Evolutionary conservation across 2,888 invertebrate genomes (phyloP).

Genomic region (Aporophyla lueneburgensis): DNA sequence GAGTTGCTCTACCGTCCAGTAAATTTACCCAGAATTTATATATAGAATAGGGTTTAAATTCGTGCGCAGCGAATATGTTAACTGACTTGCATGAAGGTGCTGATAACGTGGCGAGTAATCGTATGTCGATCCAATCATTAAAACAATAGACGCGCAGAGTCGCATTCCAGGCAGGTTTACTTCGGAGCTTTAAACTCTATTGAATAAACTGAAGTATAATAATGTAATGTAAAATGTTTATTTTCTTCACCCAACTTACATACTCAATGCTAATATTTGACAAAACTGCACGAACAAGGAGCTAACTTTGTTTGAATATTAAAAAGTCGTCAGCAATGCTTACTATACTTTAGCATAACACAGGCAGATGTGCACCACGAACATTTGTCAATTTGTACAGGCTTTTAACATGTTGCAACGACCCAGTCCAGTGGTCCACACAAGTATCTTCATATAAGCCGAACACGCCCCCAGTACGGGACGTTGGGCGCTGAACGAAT

Average conservation of each 20-base stretch:
- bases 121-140: too few species aligned
- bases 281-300: too few species aligned
- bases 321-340: background rate
- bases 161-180: background rate
- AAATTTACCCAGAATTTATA: background rate
- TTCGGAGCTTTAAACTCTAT: background rate
- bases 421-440: slow-evolving; percentile 29
- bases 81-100: background rate
- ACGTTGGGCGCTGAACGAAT: slow-evolving; percentile 62
- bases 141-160: background rate
- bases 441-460: slow-evolving; percentile 50
- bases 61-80: too few species aligned
- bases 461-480: slow-evolving; percentile 43
- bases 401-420: slow-evolving; percentile 35
- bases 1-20: too few species aligned
- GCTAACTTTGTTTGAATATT: too few species aligned
- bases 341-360: background rate
- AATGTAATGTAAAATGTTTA: too few species aligned
- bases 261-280: too few species aligned
- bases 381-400: slow-evolving; percentile 6
- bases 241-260: too few species aligned
- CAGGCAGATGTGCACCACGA: background rate
- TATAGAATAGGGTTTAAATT: background rate
- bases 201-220: background rate
- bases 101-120: background rate